These are phyloP conservation scores for Melangyna quadrimaculata DNA, from an alignment of 2,888 invertebrate species.

Conservation along the genomic window DNA sequence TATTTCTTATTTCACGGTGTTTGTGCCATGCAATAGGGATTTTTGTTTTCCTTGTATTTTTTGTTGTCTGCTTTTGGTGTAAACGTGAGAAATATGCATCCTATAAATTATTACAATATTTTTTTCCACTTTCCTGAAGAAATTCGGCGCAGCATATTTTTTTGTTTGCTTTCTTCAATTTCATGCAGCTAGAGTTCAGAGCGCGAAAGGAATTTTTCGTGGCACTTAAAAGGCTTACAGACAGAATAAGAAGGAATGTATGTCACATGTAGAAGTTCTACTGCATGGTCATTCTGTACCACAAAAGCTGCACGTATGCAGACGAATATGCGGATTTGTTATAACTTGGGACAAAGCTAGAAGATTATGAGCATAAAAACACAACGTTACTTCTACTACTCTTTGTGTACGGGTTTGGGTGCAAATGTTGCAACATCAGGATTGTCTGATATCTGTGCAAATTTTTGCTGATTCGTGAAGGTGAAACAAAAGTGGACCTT, in stretches of 20 bases:
- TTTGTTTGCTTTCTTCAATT: constrained; percentile 28
- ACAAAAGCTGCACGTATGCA: background rate
- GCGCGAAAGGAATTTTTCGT: constrained; percentile 42
- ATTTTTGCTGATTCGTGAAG: constrained; percentile 68
- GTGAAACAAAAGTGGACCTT: constrained; percentile 56
- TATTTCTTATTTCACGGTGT: constrained; percentile 44
- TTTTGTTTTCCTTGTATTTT: background rate
- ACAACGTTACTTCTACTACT: background rate
- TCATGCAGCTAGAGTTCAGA: constrained; percentile 30
- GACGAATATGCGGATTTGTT: constrained; percentile 41
- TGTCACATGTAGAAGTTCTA: constrained; percentile 61
- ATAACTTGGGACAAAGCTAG: background rate
- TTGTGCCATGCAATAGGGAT: constrained; percentile 19
- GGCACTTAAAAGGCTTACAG: constrained; percentile 53
- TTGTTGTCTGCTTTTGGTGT: constrained; percentile 46
- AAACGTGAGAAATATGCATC: constrained; percentile 68
- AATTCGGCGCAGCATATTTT: background rate
- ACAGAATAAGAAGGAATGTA: constrained; percentile 58
- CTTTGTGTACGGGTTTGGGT: background rate
- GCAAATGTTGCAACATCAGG: constrained; percentile 55
- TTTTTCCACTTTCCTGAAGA: constrained; percentile 52
- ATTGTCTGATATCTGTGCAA: constrained; percentile 42
- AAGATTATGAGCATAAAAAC: background rate
- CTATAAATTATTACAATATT: constrained; percentile 66
- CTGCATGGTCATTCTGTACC: constrained; percentile 20